phyloP scores from a whole-genome alignment of 2,888 invertebrate genomes.

The Acronicta alni region DNA sequence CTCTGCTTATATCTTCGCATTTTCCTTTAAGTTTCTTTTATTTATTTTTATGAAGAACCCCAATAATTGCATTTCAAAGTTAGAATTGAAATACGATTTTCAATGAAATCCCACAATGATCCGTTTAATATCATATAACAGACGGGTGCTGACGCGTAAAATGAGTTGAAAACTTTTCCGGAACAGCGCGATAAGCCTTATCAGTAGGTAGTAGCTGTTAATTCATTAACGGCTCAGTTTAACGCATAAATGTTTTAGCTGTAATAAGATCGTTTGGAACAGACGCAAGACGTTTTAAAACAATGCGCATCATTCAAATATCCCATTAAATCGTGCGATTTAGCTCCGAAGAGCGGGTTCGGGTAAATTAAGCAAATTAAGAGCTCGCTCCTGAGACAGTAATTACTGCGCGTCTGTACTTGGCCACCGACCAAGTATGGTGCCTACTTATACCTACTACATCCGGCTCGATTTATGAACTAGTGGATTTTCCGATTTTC shows the following conservation, averaged over 20 bases:
- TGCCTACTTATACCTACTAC: constrained; percentile 58
- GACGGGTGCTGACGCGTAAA: constrained; percentile 22
- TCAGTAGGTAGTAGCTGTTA: constrained; percentile 45
- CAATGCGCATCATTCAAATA: constrained; percentile 85
- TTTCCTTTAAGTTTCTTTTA: constrained; percentile 22
- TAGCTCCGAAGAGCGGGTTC: constrained; percentile 77
- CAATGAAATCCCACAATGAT: not conserved
- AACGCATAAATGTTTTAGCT: constrained; percentile 56
- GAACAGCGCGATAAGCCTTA: constrained; percentile 43
- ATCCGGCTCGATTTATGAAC: constrained; percentile 68
- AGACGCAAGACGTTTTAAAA: constrained; percentile 80
- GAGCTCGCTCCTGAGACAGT: constrained; percentile 83
- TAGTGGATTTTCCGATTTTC: constrained; percentile 74
- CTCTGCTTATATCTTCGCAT: constrained; percentile 4
- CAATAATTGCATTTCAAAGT: constrained; percentile 6
- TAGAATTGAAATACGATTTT: not conserved
- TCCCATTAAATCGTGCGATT: constrained; percentile 85
- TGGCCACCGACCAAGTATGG: constrained; percentile 80
- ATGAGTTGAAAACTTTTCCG: constrained; percentile 38
- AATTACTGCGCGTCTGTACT: constrained; percentile 83
- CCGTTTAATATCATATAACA: constrained; percentile 11
- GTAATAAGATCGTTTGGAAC: constrained; percentile 70
- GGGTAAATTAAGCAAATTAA: constrained; percentile 88
- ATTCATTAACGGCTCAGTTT: constrained; percentile 53
- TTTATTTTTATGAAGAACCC: no score